phyloP scores from a whole-genome alignment of 2,797 vertebrate species.

The Percopsis omiscomaycus region DNA sequence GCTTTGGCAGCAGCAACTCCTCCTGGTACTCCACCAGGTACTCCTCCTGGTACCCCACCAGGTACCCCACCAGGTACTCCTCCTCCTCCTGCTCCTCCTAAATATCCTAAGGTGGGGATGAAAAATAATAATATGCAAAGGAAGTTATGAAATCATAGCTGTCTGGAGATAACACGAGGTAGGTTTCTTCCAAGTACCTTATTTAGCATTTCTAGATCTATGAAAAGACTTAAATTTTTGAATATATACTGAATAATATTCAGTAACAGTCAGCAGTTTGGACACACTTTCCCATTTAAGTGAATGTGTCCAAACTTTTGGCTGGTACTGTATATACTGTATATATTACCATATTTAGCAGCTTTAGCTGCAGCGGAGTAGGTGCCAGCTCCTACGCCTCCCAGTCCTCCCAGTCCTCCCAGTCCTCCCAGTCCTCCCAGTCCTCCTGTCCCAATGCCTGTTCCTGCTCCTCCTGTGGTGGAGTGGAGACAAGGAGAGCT shows the following conservation, averaged over 20 bases:
- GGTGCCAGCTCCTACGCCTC: conserved; percentile 35
- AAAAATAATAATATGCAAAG: not conserved
- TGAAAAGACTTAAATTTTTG: too few relatives aligned
- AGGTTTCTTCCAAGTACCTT: conserved; percentile 4
- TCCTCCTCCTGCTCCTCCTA: conserved; percentile 10
- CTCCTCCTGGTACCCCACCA: too few relatives aligned
- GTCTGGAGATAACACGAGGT: too few relatives aligned
- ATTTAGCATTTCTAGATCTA: conserved; percentile 9
- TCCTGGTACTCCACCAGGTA: not conserved
- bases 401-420: too few relatives aligned
- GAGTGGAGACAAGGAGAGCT: too few relatives aligned
- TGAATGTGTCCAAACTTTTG: too few relatives aligned
- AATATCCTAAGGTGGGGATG: not conserved
- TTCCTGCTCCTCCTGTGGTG: conserved; percentile 17
- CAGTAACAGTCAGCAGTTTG: not conserved
- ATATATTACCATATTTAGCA: conserved; percentile 57
- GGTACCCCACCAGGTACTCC: not conserved
- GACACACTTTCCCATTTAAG: not conserved
- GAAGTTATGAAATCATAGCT: too few relatives aligned
- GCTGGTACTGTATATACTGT: too few relatives aligned
- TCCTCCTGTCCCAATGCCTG: conserved; percentile 1
- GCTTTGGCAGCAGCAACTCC: conserved; percentile 52
- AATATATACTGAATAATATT: not conserved
- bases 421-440: not conserved
- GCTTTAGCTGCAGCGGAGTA: conserved; percentile 54